These are phyloP conservation scores for Labia minor DNA, from an alignment of 2,888 invertebrate genomes.

Conservation along the genomic window DNA sequence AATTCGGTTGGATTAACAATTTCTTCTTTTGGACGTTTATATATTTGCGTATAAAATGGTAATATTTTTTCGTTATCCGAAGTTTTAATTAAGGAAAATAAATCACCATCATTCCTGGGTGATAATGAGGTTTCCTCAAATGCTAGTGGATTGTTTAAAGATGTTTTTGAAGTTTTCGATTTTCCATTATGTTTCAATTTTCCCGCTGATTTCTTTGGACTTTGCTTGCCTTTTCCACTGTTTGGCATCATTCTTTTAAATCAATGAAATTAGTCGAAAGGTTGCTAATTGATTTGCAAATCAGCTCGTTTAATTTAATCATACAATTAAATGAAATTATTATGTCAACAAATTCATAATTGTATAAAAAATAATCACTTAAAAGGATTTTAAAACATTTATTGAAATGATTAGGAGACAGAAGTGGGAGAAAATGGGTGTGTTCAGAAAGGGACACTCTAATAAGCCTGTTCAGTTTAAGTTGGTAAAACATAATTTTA, in stretches of 20 bases:
- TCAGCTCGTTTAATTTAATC: background rate
- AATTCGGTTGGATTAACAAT: conserved; percentile 79
- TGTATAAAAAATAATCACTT: too few species aligned
- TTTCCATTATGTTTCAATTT: conserved; percentile 22
- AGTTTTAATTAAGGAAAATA: conserved; percentile 51
- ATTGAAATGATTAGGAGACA: too few species aligned
- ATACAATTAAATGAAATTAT: too few species aligned
- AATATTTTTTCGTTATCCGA: conserved; percentile 55
- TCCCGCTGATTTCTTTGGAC: conserved; percentile 22
- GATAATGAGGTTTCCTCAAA: conserved; percentile 15
- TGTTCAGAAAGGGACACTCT: too few species aligned
- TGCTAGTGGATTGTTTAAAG: background rate
- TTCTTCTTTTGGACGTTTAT: conserved; percentile 59
- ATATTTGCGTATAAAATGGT: conserved; percentile 48
- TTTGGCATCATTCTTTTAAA: conserved; percentile 18
- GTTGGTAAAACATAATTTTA: too few species aligned
- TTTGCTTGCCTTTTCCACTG: conserved; percentile 23
- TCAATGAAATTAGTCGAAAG: too few species aligned
- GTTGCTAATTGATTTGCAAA: too few species aligned
- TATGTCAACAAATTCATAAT: too few species aligned
- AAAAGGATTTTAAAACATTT: too few species aligned
- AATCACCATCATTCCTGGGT: conserved; percentile 20
- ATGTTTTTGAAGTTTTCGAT: conserved; percentile 14
- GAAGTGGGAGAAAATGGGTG: too few species aligned
- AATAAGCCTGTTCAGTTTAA: too few species aligned